These are phyloP conservation scores for Danaus chrysippus DNA, from an alignment of 2,888 invertebrate species.

Conservation along the genomic window DNA sequence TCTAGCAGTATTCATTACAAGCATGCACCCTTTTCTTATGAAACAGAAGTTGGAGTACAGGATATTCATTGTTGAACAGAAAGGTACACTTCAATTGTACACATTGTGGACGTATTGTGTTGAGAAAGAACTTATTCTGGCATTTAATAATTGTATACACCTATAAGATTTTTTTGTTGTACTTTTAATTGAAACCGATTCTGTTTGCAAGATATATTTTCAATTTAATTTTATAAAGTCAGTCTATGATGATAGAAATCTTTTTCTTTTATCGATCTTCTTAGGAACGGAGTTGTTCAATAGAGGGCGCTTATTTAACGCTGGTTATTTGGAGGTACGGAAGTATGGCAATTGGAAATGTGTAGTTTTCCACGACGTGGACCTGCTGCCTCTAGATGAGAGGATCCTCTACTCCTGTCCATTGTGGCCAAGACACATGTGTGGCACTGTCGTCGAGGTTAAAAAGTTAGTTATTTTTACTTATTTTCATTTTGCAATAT, in stretches of 20 bases:
- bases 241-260: background rate
- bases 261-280: background rate
- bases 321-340: constrained; percentile 92
- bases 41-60: constrained; percentile 88
- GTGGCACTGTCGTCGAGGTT: constrained; percentile 69
- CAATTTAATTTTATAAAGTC: background rate
- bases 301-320: constrained; percentile 94
- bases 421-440: constrained; percentile 92
- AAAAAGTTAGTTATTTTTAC: constrained; percentile 30
- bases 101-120: background rate
- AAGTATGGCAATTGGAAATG: constrained; percentile 85
- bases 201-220: too few species aligned
- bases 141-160: too few species aligned
- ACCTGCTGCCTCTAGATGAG: constrained; percentile 92
- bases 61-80: constrained; percentile 93
- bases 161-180: too few species aligned
- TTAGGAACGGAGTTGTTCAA: constrained; percentile 81
- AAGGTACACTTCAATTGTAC: constrained; percentile 59
- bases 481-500: background rate
- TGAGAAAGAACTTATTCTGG: too few species aligned
- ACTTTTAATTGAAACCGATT: background rate
- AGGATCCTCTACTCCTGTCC: constrained; percentile 93
- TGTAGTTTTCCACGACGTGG: constrained; percentile 95
- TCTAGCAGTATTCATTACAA: constrained; percentile 88
- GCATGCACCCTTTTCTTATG: constrained; percentile 94